Percentiles rank a stretch among this genome's conserved stretches.
phyloP scores from a whole-genome alignment of 2,888 invertebrate genomes.

The Dasypogon diadema region DNA sequence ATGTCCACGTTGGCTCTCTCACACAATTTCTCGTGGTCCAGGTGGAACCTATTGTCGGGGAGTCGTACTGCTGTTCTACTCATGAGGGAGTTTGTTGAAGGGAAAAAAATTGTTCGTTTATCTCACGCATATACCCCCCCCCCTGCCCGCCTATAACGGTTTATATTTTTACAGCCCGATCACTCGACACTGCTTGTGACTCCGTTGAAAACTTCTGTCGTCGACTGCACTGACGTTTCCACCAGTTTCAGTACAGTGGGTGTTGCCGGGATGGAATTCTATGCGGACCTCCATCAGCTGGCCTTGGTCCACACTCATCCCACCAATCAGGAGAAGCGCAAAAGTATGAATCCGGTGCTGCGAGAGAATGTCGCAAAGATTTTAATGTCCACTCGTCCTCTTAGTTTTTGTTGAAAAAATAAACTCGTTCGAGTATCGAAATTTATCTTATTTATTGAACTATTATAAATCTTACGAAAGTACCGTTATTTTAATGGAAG shows the following conservation, averaged over 20 bases:
- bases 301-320: slow-evolving; percentile 72
- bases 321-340: slow-evolving; percentile 64
- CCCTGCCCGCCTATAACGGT: background rate
- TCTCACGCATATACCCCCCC: background rate
- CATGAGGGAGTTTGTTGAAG: slow-evolving; percentile 66
- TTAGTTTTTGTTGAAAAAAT: slow-evolving; percentile 68
- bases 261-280: slow-evolving; percentile 71
- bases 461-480: too few species aligned
- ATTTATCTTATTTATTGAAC: too few species aligned
- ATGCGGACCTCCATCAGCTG: slow-evolving; percentile 79
- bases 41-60: slow-evolving; percentile 75
- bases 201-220: slow-evolving; percentile 75
- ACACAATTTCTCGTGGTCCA: slow-evolving; percentile 86
- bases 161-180: slow-evolving; percentile 62
- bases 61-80: slow-evolving; percentile 66
- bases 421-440: too few species aligned
- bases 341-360: slow-evolving; percentile 64
- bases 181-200: slow-evolving; percentile 72
- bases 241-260: slow-evolving; percentile 74
- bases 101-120: slow-evolving; percentile 65
- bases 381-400: slow-evolving; percentile 64
- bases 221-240: slow-evolving; percentile 83
- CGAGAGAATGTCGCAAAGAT: slow-evolving; percentile 66
- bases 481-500: slow-evolving; percentile 82
- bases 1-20: slow-evolving; percentile 80